Evolutionary conservation across 2,888 invertebrate genomes (phyloP), one percentile per base, ranked within the genome.

Genomic region (Drosophila aldrichi): DNA sequence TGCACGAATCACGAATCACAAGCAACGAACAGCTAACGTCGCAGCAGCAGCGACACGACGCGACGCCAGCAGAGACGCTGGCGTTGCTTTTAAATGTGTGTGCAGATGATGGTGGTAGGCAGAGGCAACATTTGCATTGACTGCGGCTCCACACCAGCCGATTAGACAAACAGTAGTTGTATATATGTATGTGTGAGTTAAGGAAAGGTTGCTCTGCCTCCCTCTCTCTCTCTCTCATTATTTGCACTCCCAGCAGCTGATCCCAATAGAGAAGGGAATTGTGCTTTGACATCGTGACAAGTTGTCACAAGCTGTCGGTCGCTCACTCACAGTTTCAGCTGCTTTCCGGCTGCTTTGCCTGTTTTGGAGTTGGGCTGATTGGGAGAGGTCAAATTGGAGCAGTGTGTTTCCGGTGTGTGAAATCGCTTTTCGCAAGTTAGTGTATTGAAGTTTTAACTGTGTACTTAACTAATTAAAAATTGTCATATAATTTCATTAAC

Each of bases 111-210:
- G 74, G 66, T 73, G 49, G 48, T 55, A 59, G 46, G 51, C 76
- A 69, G 48, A 75, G 65, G 62, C 32, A 65, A 60, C 46, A 80
- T 79, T 77, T 77, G 70, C 80, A 79, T 79, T 70, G 55, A 63
- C 36, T 58, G 61, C 36, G 59, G 63, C 75, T 77, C 70, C 79
- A 70, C 79, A 79, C 75, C 70, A 75, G 76, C 63, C 61, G 22
- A 59, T 62, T 69, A 66, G 65, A 48, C 59, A 77, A 74, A 79
- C 58, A 62, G 12, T 36, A 62, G 14, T 32, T 56, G 41, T 16
- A 32, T 9, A 32, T 32, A 46, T 54, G 56, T 54, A 49, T 56
- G 32, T 59, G 40, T 58, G 41, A 51, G 22, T 66, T 41, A 79
- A 75, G 69, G 80, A 77, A 77, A 79, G 56, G 18, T 78, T 63